Base-by-base conservation (phyloP, 2,797 vertebrate genomes). In the Sphenopsis melanotis region DNA sequence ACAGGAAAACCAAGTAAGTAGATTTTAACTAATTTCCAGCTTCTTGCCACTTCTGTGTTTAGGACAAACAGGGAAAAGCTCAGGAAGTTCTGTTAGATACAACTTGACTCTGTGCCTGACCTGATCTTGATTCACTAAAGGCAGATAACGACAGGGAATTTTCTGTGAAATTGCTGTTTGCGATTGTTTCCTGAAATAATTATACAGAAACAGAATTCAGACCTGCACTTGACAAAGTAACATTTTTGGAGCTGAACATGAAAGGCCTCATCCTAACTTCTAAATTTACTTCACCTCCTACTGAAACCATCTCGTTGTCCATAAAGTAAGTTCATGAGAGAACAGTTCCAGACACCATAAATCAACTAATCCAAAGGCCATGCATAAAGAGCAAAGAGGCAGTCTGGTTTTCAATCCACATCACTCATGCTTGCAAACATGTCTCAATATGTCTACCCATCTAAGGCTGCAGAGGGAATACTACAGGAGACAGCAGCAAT, bases 251-350 rank as follows among this genome's bases (percentile, higher is more conserved):
- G 7, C 15, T 68, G 57, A 74, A 52, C 17, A 34, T 49, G 34
- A 75, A 75, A 86, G 15, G 9, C 34, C 24, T 74, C 2, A 1
- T 8, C 29, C 18, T 83, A 12, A 36, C 6, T 7, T 70, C 19
- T 61, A n/a, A 49, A 42, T 83, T 71, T 63, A 14, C 15, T 71
- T 88, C 9, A 3, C 10, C 9, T 80, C 5, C 29, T 68, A 7
- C 21, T 49, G 21, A 60, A 74, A 64, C 34, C 0, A 30, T 12
- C 13, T 75, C 0, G 0, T 42, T 46, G 11, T 61, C 23, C 42
- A 27, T 37, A 14, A 30, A 83, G 4, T 10, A 63, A 32, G 2
- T 20, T 68, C 6, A 47, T 14, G 30, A 65, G n/a, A 36, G 7
- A 1, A 2, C 37, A 65, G 10, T 24, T 36, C 8, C 34, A 50